Evolutionary conservation across 2,888 invertebrate genomes (phyloP), one percentile per base, ranked within the genome.

Genomic region (Syritta pipiens): DNA sequence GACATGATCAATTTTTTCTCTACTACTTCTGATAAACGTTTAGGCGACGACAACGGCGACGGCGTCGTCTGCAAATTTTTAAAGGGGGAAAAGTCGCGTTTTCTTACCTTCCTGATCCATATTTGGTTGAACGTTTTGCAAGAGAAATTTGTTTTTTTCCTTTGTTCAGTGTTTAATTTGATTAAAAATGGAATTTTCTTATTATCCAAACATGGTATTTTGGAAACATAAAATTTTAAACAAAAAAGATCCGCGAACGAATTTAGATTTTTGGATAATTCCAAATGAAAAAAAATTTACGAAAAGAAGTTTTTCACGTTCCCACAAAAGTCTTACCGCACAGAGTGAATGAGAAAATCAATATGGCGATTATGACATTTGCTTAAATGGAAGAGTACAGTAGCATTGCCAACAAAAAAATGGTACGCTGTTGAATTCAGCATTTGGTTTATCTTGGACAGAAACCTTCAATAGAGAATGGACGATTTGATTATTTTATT

Each of bases 301-400:
- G 42, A 49, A 75, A 75, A 72, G 48, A 53, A 30, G 30, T 53
- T 68, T 42, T 48, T 59, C 42, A 62, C 62, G 62, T 30, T 55
- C 48, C 26, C n/a, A 28, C 37, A 48, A 60, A 75, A 35, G 10
- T 60, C 40, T 26, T 12, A 75, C 30, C 62, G 20, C 69, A 75
- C 62, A 28, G 35, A 22, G 51, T 35, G 4, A 37, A 35, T 20
- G 40, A 30, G 35, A 63, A 77, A 77, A 77, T 77, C 76, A 77
- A 76, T 75, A 75, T 77, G 76, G 76, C 76, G 76, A 37, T 30
- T n/a, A 17, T 75, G 69, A 69, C 69, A 59, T 57, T 69, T 75
- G 55, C 35, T 46, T 37, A 14, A 57, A 37, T 55, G 10, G 6
- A 10, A 1, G n/a, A 10, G 12, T 4, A 3, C 7, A 1, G 2